Evolutionary conservation across 2,797 vertebrate species (phyloP), one percentile per base, ranked within the genome.

Genomic region (Sebastes flavidus): DNA sequence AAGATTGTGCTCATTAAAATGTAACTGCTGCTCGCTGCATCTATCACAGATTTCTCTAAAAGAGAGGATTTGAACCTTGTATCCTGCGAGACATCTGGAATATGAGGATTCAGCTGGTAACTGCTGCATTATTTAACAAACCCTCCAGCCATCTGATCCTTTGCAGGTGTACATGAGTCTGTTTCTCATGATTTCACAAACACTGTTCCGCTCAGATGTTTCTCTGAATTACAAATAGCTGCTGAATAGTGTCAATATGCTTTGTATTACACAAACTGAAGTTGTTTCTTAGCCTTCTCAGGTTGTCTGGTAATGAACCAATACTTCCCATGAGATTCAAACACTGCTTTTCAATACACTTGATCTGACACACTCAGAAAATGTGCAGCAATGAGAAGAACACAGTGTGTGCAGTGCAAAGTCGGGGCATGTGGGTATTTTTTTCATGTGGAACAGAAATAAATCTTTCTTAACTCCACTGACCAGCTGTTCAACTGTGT

Each of bases 101-200:
- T 75, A 36, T 60, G 72, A 88, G 66, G 81, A 87, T 90, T 92
- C 81, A 88, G 80, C 61, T 87, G 87, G 69, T 80, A 83, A 79
- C 62, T 79, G 18, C 61, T 93, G 88, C 77, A 92, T 92, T 92
- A 90, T 92, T 93, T 72, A 92, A 81, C 77, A 81, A 87, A 74
- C 61, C 81, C 42, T 18, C 13, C 13, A 83, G 84, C 72, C 75
- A 70, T 83, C 16, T 79, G 75, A 92, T 88, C 67, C 80, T 78
- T 87, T 29, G 27, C 73, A 86, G 84, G 85, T 91, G 80, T 80
- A 83, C 56, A 80, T 27, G 29, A 82, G 78, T 81, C 77, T 85
- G 75, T 85, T 89, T 88, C 73, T 78, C 61, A 54, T 81, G 59
- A 70, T 22, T 81, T 82, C 76, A 78, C 30, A 77, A 70, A 78